Conservation (phyloP, 2,797 vertebrate genomes). For the Parauchenoglanis punctatus region DNA sequence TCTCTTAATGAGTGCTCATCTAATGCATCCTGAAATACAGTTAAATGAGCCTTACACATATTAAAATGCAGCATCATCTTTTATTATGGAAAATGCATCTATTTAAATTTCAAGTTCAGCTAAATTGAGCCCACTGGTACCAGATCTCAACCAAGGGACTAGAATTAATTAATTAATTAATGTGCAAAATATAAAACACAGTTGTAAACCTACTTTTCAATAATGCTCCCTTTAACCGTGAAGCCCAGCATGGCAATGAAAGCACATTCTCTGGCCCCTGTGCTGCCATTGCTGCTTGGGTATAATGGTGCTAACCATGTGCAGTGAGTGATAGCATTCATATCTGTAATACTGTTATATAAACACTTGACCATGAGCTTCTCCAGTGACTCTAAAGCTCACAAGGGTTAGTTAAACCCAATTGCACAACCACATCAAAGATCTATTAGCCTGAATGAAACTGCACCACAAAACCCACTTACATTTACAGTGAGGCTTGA, state of each 20-base stretch:
- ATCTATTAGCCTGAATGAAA: conserved; percentile 24
- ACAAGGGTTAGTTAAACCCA: conserved; percentile 24
- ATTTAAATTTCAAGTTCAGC: background rate
- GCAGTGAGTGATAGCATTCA: conserved; percentile 48
- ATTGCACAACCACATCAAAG: conserved; percentile 15
- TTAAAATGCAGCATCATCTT: conserved; percentile 16
- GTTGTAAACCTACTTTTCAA: background rate
- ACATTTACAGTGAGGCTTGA: conserved; percentile 9
- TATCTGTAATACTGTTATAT: conserved; percentile 52
- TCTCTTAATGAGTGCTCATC: conserved; percentile 41
- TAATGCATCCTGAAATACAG: conserved; percentile 28
- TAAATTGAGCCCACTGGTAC: background rate
- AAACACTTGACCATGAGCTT: conserved; percentile 7
- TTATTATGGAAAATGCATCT: conserved; percentile 3
- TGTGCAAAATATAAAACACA: background rate
- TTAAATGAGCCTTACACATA: conserved; percentile 38
- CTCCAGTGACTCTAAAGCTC: conserved; percentile 6
- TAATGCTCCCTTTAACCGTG: background rate
- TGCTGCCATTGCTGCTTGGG: conserved; percentile 1
- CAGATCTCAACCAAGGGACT: background rate
- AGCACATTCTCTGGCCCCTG: conserved; percentile 23
- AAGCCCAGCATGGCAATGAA: conserved; percentile 14
- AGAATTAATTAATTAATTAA: background rate
- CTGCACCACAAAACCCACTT: conserved; percentile 19
- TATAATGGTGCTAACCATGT: conserved; percentile 21